These are phyloP conservation scores for Pseudomyrmex sp. DNA, from an alignment of 1,140 invertebrate genomes.

Conservation along the genomic window DNA sequence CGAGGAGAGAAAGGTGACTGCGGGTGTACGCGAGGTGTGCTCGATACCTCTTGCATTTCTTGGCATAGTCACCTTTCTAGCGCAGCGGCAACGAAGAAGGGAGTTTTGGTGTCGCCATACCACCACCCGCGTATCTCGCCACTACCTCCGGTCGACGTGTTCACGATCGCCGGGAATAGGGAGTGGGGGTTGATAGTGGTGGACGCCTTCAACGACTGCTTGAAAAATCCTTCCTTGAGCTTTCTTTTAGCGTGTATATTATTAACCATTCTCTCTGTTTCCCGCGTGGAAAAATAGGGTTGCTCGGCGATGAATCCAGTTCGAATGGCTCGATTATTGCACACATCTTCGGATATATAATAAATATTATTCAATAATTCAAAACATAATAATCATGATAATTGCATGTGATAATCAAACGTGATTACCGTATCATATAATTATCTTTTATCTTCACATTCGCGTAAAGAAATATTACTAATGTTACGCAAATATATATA, in stretches of 20 bases:
- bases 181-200: slow-evolving; percentile 26
- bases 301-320: not conserved
- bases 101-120: slow-evolving; percentile 68
- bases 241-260: slow-evolving; percentile 55
- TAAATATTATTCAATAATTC: no score
- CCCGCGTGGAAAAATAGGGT: slow-evolving; percentile 12
- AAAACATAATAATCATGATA: no score
- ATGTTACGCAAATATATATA: no score
- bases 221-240: slow-evolving; percentile 56
- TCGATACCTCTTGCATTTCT: slow-evolving; percentile 81
- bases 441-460: no score
- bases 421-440: no score
- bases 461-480: no score
- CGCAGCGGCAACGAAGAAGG: slow-evolving; percentile 80
- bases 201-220: slow-evolving; percentile 39
- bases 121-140: slow-evolving; percentile 64
- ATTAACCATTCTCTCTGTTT: slow-evolving; percentile 61
- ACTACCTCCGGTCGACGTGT: slow-evolving; percentile 38
- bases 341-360: no score
- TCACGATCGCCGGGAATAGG: slow-evolving; percentile 28
- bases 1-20: slow-evolving; percentile 84
- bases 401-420: no score
- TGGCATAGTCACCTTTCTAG: slow-evolving; percentile 83
- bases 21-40: slow-evolving; percentile 75
- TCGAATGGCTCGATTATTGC: not conserved